Percentiles rank a stretch among this genome's conserved stretches.
These are phyloP conservation scores for Huso huso DNA, from an alignment of 2,797 vertebrate genomes.

Conservation along the genomic window DNA sequence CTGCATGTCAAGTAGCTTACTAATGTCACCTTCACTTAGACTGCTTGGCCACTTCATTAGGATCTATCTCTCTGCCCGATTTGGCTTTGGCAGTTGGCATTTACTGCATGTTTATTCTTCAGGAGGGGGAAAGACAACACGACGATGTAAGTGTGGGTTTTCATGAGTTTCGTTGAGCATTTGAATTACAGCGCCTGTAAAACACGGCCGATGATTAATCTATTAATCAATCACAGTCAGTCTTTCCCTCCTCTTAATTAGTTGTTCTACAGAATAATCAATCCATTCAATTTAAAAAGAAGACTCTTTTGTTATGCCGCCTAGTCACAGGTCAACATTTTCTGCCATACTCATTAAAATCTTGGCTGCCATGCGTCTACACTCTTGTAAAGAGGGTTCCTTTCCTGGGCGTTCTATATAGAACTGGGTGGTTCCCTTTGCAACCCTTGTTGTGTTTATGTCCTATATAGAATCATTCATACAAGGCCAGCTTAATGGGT, in stretches of 20 bases:
- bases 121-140: not conserved
- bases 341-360: no score
- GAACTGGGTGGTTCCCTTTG: no score
- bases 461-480: no score
- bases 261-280: constrained; percentile 48
- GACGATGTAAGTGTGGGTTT: not conserved
- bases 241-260: constrained; percentile 56
- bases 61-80: not conserved
- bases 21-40: constrained; percentile 21
- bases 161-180: not conserved
- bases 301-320: no score
- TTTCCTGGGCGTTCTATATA: no score
- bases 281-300: constrained; percentile 44
- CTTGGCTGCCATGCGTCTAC: no score
- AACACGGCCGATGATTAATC: constrained; percentile 38
- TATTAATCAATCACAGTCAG: constrained; percentile 53
- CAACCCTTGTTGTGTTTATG: no score
- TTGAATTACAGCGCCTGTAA: not conserved
- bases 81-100: not conserved
- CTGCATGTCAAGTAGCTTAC: constrained; percentile 48
- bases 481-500: no score
- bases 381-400: no score
- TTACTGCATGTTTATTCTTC: not conserved
- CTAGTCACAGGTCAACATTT: no score
- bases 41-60: constrained; percentile 12